Evolutionary conservation across 2,113 vertebrate species (phyloP).

Genomic region (Dissostichus mawsoni): DNA sequence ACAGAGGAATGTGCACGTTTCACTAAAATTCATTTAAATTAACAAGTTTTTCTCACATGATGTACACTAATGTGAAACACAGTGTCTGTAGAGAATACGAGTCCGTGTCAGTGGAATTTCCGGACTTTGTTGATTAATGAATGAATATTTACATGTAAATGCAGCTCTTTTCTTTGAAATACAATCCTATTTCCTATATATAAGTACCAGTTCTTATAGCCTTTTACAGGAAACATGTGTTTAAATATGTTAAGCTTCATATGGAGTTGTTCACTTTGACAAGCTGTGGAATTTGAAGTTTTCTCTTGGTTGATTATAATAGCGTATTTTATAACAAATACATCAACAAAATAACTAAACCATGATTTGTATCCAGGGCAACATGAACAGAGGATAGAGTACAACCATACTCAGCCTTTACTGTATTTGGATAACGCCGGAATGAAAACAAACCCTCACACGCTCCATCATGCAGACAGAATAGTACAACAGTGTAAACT

Average conservation of each 20-base stretch:
- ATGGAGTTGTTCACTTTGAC: conserved; percentile 11
- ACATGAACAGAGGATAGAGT: conserved; percentile 11
- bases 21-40: too few species aligned
- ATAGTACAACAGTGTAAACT: conserved; percentile 27
- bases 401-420: conserved; percentile 12
- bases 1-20: too few species aligned
- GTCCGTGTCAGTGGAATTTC: too few species aligned
- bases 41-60: too few species aligned
- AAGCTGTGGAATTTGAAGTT: conserved; percentile 13
- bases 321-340: too few species aligned
- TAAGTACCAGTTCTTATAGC: not conserved
- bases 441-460: conserved; percentile 18
- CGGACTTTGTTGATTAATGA: not conserved
- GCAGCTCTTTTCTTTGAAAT: not conserved
- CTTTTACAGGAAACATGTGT: not conserved
- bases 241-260: not conserved
- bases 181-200: not conserved
- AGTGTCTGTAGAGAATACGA: too few species aligned
- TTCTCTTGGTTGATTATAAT: not conserved
- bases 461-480: conserved; percentile 40
- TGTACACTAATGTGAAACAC: too few species aligned
- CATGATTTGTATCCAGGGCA: not conserved
- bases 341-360: not conserved
- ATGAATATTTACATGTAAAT: not conserved
- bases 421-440: conserved; percentile 14